Conservation (phyloP, 2,113 vertebrate species). For the Trogon melanurus region DNA sequence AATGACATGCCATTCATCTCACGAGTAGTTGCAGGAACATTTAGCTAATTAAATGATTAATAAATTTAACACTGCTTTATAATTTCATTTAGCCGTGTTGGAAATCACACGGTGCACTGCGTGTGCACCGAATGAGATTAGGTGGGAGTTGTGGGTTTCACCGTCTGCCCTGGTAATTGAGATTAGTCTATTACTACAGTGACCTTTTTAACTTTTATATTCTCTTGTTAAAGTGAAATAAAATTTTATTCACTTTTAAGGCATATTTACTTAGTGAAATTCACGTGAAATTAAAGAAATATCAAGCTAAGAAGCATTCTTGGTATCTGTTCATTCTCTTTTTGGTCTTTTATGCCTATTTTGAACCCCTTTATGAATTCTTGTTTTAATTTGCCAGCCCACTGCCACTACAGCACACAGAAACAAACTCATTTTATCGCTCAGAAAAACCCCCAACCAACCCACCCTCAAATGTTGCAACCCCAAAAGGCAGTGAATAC, state of each 20-base stretch:
- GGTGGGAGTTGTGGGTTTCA: conserved; percentile 90
- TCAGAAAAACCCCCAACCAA: neutral
- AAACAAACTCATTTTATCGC: neutral
- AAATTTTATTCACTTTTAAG: conserved; percentile 91
- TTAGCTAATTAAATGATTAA: conserved; percentile 99
- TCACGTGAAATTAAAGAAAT: conserved; percentile 81
- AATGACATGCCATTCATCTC: conserved; percentile 96
- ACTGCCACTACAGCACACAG: neutral
- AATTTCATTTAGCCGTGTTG: conserved; percentile 98
- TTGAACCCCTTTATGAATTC: neutral
- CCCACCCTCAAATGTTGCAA: neutral
- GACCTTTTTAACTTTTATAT: conserved; percentile 98
- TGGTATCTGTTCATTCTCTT: neutral
- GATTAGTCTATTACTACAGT: conserved; percentile 96
- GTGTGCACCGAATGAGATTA: conserved; percentile 87
- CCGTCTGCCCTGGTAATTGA: conserved; percentile 91
- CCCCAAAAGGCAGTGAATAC: neutral
- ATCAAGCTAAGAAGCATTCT: conserved; percentile 37
- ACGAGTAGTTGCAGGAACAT: conserved; percentile 94
- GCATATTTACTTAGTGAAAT: conserved; percentile 85
- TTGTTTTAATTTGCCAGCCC: neutral
- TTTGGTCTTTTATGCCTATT: neutral
- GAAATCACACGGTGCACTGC: conserved; percentile 90
- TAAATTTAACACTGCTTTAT: conserved; percentile 99
- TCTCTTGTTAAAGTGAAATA: conserved; percentile 93